Evolutionary conservation across 2,888 invertebrate species (phyloP).

Genomic region (Lepeophtheirus nordmannii): DNA sequence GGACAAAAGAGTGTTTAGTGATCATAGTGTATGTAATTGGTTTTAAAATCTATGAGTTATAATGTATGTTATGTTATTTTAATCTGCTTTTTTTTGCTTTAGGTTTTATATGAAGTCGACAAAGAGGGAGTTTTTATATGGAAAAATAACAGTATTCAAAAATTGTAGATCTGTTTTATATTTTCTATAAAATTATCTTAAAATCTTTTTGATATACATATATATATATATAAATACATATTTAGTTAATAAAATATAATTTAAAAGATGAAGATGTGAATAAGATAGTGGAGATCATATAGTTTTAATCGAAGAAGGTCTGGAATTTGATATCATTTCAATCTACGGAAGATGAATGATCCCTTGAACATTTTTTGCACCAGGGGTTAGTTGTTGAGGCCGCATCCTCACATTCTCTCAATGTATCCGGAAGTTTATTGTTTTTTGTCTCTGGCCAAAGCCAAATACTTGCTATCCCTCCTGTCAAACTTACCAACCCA

Average conservation of each 20-base stretch:
- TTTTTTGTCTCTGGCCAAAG: constrained; percentile 11
- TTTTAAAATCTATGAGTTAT: neutral
- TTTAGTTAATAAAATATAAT: too few relatives aligned
- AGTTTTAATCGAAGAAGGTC: neutral
- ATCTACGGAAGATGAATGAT: too few relatives aligned
- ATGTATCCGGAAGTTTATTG: neutral
- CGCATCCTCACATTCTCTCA: neutral
- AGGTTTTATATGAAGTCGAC: neutral
- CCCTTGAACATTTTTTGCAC: neutral
- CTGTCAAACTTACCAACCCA: neutral
- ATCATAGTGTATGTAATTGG: neutral
- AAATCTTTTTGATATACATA: too few relatives aligned
- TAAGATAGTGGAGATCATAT: neutral
- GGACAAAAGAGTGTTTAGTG: neutral
- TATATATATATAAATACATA: too few relatives aligned
- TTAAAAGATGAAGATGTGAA: neutral
- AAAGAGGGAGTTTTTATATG: neutral
- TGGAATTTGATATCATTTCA: too few relatives aligned
- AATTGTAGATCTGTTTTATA: neutral
- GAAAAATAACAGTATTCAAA: neutral
- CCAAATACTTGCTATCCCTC: constrained; percentile 2
- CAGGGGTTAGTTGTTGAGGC: neutral
- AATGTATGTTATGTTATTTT: neutral
- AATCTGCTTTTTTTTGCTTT: neutral
- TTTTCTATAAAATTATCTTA: too few relatives aligned